Conservation (phyloP, 2,888 invertebrate species). For the Oxystoma pomonae region DNA sequence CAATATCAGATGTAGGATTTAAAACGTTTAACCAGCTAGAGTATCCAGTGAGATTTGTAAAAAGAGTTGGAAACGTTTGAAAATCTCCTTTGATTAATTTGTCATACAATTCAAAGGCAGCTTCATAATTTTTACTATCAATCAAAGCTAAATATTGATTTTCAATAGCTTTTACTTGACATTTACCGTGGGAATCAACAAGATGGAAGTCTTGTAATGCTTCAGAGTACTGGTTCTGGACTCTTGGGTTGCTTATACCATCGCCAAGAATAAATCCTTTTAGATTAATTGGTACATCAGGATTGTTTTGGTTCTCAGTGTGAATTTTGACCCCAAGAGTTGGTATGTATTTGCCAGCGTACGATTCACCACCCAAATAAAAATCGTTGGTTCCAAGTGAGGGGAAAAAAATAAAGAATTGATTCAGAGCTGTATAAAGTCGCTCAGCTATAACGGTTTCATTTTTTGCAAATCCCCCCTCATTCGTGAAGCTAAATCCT, state of each 20-base stretch:
- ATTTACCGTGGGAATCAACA: neutral
- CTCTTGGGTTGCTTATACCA: neutral
- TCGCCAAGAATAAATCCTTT: neutral
- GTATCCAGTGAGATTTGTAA: neutral
- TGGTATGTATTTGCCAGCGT: neutral
- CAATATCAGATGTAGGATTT: neutral
- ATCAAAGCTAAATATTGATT: neutral
- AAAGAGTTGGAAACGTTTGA: neutral
- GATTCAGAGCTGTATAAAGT: neutral
- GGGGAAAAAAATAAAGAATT: neutral
- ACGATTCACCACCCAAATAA: neutral
- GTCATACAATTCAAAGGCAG: neutral
- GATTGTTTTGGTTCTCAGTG: neutral
- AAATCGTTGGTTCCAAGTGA: neutral
- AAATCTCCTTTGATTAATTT: neutral
- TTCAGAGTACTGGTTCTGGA: no score
- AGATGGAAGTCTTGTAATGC: neutral
- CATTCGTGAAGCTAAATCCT: neutral
- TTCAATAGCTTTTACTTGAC: neutral
- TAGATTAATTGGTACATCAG: neutral
- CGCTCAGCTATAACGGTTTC: neutral
- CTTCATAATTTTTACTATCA: neutral
- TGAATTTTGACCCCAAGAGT: neutral
- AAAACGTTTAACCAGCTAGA: neutral
- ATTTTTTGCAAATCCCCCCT: neutral